Base-by-base conservation (phyloP, 2,888 invertebrate species). In the Alloscopus bannaensis region DNA sequence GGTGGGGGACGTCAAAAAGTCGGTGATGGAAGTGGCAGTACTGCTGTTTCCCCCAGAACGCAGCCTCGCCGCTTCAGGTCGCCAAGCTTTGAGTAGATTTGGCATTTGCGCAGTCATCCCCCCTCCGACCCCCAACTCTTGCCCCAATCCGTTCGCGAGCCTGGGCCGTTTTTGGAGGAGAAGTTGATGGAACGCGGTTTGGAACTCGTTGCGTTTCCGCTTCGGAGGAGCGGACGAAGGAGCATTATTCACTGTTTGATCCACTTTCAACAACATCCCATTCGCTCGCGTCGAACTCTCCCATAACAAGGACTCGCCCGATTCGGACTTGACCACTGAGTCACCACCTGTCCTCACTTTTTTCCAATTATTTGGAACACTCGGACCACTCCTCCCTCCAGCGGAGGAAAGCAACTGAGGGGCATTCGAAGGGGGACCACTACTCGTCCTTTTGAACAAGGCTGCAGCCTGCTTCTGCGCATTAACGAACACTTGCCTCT, bases 71-170 rank as follows among this genome's bases (percentile, higher is more conserved):
- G 13, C 6, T 13, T 36, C 36, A n/a, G n/a, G 36, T 36, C 36
- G 13, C 36, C 36, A 13, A 13, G 62, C 16, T 42, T 62, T 62
- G n/a, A 62, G 20, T n/a, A 62, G 26, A n/a, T 62, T 62, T 62
- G 62, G 62, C 62, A 62, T 62, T 42, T 42, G 20, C 6, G 40
- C 40, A 26, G n/a, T 24, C 42, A 36, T 22, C 6, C 42, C 13
- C 13, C 22, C n/a, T 6, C 20, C 22, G 2, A 8, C 16, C 20
- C 4, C 24, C 4, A 3, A 6, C 24, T 62, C 22, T 11, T 20
- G 6, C 22, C 3, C n/a, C 11, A 20, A 16, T 26, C 3, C 24
- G 28, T 8, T 26, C 31, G 20, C 8, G 13, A 36, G 18, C 47
- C n/a, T 47, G 8, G 47, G 47, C n/a, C n/a, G 8, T 47, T 47